phyloP scores from a whole-genome alignment of 2,113 vertebrate genomes.

The Microcebus lehilahytsara region DNA sequence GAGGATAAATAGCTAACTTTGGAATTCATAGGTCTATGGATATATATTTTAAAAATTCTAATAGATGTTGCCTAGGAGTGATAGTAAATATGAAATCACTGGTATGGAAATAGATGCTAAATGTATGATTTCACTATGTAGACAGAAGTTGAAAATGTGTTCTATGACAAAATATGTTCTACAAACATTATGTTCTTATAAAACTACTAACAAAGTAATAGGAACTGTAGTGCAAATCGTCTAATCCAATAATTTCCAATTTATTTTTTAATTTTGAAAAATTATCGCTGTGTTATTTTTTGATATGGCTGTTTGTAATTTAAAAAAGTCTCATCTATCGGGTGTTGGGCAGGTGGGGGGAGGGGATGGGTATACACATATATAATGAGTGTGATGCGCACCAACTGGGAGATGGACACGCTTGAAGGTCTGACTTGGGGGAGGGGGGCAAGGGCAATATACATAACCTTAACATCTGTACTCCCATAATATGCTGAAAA shows the following conservation, averaged over 20 bases:
- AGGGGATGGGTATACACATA: too few species aligned
- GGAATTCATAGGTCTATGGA: background rate
- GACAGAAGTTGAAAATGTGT: slow-evolving; percentile 33
- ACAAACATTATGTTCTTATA: background rate
- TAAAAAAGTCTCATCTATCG: too few species aligned
- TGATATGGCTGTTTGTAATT: background rate
- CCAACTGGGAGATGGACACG: too few species aligned
- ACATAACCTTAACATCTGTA: too few species aligned
- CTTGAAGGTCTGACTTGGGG: too few species aligned
- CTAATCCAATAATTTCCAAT: slow-evolving; percentile 13
- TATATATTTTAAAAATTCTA: background rate
- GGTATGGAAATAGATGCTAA: background rate
- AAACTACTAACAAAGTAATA: background rate
- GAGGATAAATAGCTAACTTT: slow-evolving; percentile 1
- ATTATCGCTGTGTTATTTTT: slow-evolving; percentile 18
- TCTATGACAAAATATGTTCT: slow-evolving; percentile 19
- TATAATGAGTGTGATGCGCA: too few species aligned
- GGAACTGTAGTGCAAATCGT: background rate
- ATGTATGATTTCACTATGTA: background rate
- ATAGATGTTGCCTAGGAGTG: background rate
- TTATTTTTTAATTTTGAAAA: slow-evolving; percentile 22
- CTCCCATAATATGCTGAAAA: too few species aligned
- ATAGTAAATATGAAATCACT: background rate
- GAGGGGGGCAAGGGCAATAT: too few species aligned
- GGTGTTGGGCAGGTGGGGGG: too few species aligned